Base-by-base conservation (phyloP, 2,888 invertebrate species). In the Drosophila lutescens region DNA sequence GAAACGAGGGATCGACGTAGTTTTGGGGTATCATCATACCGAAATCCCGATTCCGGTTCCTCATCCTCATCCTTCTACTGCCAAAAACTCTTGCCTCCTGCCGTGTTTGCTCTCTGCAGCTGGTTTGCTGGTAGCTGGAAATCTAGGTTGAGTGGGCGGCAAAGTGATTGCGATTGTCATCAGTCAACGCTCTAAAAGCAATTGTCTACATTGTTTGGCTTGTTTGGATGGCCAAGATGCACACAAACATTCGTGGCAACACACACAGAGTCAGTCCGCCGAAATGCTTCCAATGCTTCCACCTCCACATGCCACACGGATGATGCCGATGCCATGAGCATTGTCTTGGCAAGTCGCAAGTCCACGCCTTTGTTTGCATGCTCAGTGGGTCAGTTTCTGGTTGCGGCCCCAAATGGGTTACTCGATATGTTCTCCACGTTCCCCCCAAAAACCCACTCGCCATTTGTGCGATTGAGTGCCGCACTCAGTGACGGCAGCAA, bases 121-220 rank as follows among this genome's bases (percentile, higher is more conserved):
- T 63, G 38, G 63, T 87, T 26, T 6, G 26, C 26, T 26, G 26
- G 26, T 26, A 6, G 26, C 6, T 87, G 74, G 74, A 74, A 66
- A 87, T 76, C 88, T 87, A 80, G 86, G 88, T 82, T 83, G 85
- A 84, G 88, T 84, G 74, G 87, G 79, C 77, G 86, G 79, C 86
- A 81, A 79, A 83, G 88, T 83, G 83, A 83, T 83, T 85, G 79
- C 77, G 86, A 86, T 85, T 85, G 85, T 85, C 85, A 85, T 88
- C 85, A 85, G 85, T 85, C 85, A 85, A 83, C 85, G 86, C 78
- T 86, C 86, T 84, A 86, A 86, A 84, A 84, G 85, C 88, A 85
- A 85, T 85, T 85, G 85, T 88, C 85, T 85, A 85, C 88, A 85
- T 86, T 85, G 88, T 85, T 85, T 86, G 88, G 68, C 74, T 77